phyloP scores from a whole-genome alignment of 2,113 vertebrate species.

The Mus pahari region DNA sequence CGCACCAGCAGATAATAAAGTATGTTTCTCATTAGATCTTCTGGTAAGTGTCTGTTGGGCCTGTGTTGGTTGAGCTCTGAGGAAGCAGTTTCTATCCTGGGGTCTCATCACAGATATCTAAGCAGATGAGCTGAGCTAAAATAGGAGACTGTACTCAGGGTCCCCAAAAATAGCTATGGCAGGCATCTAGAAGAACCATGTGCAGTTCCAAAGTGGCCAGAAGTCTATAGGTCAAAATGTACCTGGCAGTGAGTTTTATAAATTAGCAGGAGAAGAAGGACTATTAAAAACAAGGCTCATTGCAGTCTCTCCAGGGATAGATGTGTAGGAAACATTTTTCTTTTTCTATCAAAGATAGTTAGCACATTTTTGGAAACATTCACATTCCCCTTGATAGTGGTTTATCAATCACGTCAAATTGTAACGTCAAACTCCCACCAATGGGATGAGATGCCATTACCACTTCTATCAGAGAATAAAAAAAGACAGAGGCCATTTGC shows the following conservation, averaged over 20 bases:
- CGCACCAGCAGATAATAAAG: background rate
- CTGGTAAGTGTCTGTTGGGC: rapidly evolving
- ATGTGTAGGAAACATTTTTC: background rate
- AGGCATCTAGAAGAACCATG: background rate
- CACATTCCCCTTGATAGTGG: background rate
- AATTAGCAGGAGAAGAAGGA: background rate
- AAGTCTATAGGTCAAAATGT: background rate
- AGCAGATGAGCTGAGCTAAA: background rate
- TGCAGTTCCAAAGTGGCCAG: background rate
- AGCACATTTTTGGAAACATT: background rate
- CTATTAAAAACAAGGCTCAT: background rate
- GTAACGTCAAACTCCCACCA: background rate
- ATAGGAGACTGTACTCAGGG: background rate
- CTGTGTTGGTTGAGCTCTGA: no score
- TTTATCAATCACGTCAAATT: background rate
- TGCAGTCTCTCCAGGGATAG: background rate
- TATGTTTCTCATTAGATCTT: background rate
- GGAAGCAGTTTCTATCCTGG: background rate
- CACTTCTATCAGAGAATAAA: no score
- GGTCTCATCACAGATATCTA: background rate
- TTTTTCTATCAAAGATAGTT: background rate
- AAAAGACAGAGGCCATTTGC: background rate
- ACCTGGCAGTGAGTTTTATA: background rate
- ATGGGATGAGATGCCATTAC: background rate
- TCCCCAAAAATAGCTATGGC: background rate